Conservation (phyloP, 2,113 vertebrate species). For the Nibea albiflora region DNA sequence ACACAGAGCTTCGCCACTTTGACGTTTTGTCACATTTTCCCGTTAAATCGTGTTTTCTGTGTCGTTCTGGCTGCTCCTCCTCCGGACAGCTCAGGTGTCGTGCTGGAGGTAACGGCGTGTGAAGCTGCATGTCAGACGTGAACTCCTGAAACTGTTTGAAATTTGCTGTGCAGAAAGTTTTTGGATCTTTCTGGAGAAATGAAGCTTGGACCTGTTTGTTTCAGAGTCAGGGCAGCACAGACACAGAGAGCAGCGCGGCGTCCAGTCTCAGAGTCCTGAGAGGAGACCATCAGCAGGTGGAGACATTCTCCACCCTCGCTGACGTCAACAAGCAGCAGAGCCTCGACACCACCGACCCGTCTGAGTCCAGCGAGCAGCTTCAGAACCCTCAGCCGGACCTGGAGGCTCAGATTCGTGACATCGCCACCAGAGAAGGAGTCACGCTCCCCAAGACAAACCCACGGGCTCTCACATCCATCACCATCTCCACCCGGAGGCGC, state of each 20-base stretch:
- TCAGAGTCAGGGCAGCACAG: constrained; percentile 78
- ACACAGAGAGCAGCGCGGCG: constrained; percentile 76
- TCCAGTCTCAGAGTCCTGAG: constrained; percentile 47
- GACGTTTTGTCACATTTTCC: no score
- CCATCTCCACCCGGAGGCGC: constrained; percentile 78
- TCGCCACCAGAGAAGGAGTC: constrained; percentile 71
- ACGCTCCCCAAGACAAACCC: constrained; percentile 22
- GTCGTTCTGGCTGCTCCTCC: neutral
- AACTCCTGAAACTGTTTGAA: neutral
- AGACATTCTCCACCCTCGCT: constrained; percentile 22
- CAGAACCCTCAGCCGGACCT: constrained; percentile 1
- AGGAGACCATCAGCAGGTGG: neutral
- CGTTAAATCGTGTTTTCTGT: neutral
- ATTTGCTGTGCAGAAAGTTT: neutral
- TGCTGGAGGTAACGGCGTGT: constrained; percentile 65
- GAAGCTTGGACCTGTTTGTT: neutral
- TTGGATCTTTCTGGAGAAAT: neutral
- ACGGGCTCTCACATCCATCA: constrained; percentile 80
- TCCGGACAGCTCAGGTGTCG: constrained; percentile 39
- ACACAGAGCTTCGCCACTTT: constrained; percentile 74
- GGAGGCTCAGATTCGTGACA: constrained; percentile 56
- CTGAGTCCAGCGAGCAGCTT: constrained; percentile 7
- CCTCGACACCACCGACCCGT: neutral
- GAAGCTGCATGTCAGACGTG: neutral
- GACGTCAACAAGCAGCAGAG: constrained; percentile 32